A percentile compares a stretch with the other conserved stretches of the same genome.
phyloP scores from a whole-genome alignment of 1,140 invertebrate species.

The Sitobion miscanthi region DNA sequence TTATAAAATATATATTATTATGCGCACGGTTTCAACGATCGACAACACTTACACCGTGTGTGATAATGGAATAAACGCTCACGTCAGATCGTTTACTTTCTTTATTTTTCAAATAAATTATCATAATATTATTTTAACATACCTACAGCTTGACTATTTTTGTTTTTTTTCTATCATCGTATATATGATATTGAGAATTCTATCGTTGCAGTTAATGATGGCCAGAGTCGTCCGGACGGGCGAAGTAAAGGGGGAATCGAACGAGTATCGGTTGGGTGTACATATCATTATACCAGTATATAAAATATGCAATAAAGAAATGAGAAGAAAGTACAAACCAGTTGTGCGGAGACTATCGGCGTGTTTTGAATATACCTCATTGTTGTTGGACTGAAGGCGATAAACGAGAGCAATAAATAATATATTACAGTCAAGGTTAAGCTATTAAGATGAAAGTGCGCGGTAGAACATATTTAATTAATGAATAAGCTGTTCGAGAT shows the following conservation, averaged over 20 bases:
- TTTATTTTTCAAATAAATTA: background rate
- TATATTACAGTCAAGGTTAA: conserved; percentile 22
- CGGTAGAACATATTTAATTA: background rate
- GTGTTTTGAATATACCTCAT: conserved; percentile 10
- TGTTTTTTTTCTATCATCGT: no score
- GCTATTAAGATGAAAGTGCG: background rate
- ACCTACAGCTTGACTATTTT: no score
- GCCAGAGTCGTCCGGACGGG: no score
- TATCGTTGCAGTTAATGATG: no score
- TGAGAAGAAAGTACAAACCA: conserved; percentile 46
- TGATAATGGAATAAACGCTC: no score
- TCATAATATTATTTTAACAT: no score
- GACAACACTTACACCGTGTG: no score
- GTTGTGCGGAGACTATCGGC: background rate
- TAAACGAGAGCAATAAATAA: conserved; percentile 44
- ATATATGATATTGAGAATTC: no score
- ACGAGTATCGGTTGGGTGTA: no score
- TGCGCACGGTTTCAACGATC: no score
- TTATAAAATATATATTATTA: background rate
- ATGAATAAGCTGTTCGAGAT: background rate
- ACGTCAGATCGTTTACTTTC: background rate
- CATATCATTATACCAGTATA: background rate
- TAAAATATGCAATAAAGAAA: conserved; percentile 33
- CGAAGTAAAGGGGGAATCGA: no score
- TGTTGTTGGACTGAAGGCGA: background rate